Percentiles rank a stretch among this genome's conserved stretches.
phyloP scores from a whole-genome alignment of 1,140 invertebrate species.

The Frieseomelitta varia region DNA sequence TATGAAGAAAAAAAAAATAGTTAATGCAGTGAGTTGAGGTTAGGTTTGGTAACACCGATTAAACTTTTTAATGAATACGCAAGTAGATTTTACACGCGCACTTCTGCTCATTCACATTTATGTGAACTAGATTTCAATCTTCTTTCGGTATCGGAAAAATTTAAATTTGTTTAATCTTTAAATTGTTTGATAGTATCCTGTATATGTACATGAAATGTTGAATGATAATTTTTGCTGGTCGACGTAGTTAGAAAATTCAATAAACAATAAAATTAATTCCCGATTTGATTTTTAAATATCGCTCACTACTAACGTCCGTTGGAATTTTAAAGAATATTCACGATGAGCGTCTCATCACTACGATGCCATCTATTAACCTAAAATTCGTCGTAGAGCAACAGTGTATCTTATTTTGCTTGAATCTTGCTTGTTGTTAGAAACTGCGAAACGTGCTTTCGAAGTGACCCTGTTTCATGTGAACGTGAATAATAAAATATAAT shows the following conservation, averaged over 20 bases:
- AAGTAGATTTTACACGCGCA: not conserved
- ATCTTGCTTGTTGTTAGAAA: not conserved
- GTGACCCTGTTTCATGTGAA: not conserved
- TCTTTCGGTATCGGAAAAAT: not conserved
- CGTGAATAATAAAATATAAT: not conserved
- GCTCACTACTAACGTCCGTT: not conserved
- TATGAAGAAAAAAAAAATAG: not conserved
- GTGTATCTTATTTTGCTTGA: not conserved
- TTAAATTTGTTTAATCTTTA: not conserved
- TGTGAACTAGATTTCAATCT: not conserved
- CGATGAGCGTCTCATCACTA: not conserved
- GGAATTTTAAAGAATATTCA: not conserved
- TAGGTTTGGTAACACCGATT: not conserved
- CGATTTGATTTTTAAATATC: not conserved
- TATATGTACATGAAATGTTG: not conserved
- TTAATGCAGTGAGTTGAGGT: not conserved
- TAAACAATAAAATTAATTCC: not conserved
- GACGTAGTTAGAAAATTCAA: not conserved
- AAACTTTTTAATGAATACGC: not conserved
- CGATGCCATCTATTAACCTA: not conserved
- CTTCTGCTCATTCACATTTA: not conserved
- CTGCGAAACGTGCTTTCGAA: not conserved
- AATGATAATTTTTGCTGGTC: not conserved
- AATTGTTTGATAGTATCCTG: not conserved
- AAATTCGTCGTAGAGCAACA: not conserved